Evolutionary conservation across 2,797 vertebrate genomes (phyloP), one percentile per base, ranked within the genome.

Genomic region (Meriones psammophilus): DNA sequence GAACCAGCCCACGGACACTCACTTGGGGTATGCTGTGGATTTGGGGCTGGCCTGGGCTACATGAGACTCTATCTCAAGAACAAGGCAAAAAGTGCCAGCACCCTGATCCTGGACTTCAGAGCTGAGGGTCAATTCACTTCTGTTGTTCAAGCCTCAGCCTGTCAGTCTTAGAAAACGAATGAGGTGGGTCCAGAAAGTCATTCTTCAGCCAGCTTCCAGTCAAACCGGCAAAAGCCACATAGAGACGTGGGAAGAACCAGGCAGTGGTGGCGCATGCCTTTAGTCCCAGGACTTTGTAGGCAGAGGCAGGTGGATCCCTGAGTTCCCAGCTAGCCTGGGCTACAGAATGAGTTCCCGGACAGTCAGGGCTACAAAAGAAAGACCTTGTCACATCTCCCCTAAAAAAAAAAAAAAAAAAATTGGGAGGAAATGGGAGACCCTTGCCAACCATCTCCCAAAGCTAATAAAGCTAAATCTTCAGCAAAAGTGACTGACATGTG

Each of bases 401-500:
- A 26, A 15, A 60, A 30, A 2, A 62, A 30, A 2, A 4, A 36
- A 36, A 79, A 28, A 46, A 0, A 5, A 30, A 5, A 50, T 73
- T 74, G 54, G 69, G 69, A 74, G 74, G 69, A 88, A 58, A 88
- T 14, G 54, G 33, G 68, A 74, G 69, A 58, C 36, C 54, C 54
- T 60, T 74, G 50, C 28, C 50, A 58, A 39, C 24, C 1, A 2
- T 73, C n/a, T 15, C 8, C 20, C 17, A 56, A 30, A 30, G 54
- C 5, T 60, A 58, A 20, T 18, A 4, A 74, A 7, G 8, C 2
- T 12, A 20, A n/a, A 20, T n/a, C 12, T 1, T 24, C 5, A 69
- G n/a, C 50, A 36, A 6, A 50, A 14, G 7, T 5, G 12, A n/a
- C 30, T 26, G 66, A 10, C 33, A 56, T 0, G 8, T 1, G 33